phyloP scores from a whole-genome alignment of 2,797 vertebrate species.

The Denticeps clupeoides region DNA sequence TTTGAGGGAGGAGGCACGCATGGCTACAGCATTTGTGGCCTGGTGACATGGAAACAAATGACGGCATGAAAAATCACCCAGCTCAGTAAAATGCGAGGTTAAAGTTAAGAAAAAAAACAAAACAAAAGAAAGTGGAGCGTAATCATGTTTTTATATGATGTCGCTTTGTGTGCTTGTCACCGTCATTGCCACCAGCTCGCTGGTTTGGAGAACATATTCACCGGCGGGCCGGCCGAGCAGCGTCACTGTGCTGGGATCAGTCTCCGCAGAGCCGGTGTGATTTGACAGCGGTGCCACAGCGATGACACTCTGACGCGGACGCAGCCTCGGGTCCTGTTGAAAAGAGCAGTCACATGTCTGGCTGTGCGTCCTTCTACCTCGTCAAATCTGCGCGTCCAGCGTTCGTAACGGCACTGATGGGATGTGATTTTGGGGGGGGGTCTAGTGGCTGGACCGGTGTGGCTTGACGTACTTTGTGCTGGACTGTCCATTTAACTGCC shows the following conservation, averaged over 20 bases:
- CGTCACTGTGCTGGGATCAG: conserved; percentile 69
- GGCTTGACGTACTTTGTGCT: no score
- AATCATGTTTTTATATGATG: conserved; percentile 48
- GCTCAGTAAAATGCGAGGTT: no score
- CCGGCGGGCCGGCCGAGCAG: conserved; percentile 72
- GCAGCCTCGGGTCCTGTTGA: conserved; percentile 75
- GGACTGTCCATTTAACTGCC: conserved; percentile 21
- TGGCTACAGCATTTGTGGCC: no score
- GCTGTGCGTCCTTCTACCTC: conserved; percentile 65
- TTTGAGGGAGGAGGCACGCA: not conserved
- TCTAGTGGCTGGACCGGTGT: no score
- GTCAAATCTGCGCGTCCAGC: conserved; percentile 46
- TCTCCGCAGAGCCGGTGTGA: conserved; percentile 67
- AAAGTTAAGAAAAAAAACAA: not conserved
- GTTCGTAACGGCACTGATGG: conserved; percentile 29
- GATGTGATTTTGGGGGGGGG: conserved; percentile 28
- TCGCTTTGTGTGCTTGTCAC: conserved; percentile 54
- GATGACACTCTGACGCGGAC: conserved; percentile 75
- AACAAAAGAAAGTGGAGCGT: conserved; percentile 26
- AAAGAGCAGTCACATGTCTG: conserved; percentile 83
- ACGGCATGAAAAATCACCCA: not conserved
- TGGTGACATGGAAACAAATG: no score
- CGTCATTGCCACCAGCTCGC: conserved; percentile 75
- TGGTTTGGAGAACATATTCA: conserved; percentile 87
- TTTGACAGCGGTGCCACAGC: conserved; percentile 87